Evolutionary conservation across 2,113 vertebrate genomes (phyloP), one percentile per base, ranked within the genome.

Genomic region (Pterocles orientalis): DNA sequence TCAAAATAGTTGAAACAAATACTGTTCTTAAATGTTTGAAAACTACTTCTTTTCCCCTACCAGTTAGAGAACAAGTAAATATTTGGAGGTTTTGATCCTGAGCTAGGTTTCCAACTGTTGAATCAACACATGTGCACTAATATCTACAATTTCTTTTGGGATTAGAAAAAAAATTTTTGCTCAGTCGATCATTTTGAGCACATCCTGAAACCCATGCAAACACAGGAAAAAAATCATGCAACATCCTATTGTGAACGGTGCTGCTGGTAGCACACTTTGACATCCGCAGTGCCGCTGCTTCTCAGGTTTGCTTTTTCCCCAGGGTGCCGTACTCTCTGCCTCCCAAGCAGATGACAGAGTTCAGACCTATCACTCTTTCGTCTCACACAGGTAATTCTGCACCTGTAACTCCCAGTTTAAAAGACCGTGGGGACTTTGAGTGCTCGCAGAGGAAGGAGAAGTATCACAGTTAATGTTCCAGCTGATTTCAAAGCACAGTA

Each of bases 401-500:
- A 87, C 91, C 68, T 85, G 77, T 25, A 95, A 57, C 62, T 94
- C 79, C 76, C 72, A 12, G 24, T 62, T 94, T 92, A 93, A 80
- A 85, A 39, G 54, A 47, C 86, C 23, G 0, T 88, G 80, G 88
- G 91, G 89, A 94, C 66, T 86, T 48, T 2, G 58, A 91, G 76
- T 61, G 57, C 87, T 50, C 18, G 0, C 18, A 18, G 81, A 73
- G 56, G 71, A 75, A 84, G 51, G 34, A 86, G 72, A 76, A 79
- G 80, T 60, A 75, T 28, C 28, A 2, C 19, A 66, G 85, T 75
- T 93, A 86, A 94, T 48, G 58, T 72, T 96, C 51, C 68, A 39
- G 69, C 81, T 93, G 90, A 62, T 95, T 95, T 86, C 90, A 86
- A 97, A 95, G 94, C 91, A 82, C 26, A 14, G 45, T 73, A 82